Evolutionary conservation across 1,140 invertebrate genomes (phyloP).

Genomic region (Drosophila parabipectinata): DNA sequence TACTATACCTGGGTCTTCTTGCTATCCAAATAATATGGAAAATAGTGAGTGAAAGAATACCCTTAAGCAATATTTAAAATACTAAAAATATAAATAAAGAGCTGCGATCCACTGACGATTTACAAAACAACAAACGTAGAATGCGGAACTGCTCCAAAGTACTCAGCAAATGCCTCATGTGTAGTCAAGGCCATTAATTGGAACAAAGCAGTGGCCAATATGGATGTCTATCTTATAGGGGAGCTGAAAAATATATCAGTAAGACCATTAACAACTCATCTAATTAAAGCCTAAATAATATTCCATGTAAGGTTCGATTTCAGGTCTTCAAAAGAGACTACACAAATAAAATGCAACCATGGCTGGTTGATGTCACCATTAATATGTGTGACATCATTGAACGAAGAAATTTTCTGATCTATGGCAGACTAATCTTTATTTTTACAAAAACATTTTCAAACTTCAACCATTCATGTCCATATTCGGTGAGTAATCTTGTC

Average conservation of each 20-base stretch:
- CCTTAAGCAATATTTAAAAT: not conserved
- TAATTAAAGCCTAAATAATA: not conserved
- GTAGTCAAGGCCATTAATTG: not conserved
- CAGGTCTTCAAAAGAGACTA: not conserved
- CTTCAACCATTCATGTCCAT: not conserved
- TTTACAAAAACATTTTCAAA: not conserved
- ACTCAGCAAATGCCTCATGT: not conserved
- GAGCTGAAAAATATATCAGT: not conserved
- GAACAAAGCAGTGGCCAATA: not conserved
- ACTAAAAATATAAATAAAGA: not conserved
- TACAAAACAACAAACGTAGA: not conserved
- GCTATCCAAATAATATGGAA: not conserved
- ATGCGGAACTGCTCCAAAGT: not conserved
- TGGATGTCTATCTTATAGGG: not conserved
- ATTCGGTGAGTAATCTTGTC: not conserved
- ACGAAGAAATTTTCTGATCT: not conserved
- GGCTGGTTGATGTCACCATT: not conserved
- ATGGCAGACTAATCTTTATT: not conserved
- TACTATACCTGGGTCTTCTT: not conserved
- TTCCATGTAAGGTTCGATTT: not conserved
- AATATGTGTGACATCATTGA: not conserved
- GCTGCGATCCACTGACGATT: not conserved
- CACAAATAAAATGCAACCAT: constrained; percentile 1
- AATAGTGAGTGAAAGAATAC: too few species aligned
- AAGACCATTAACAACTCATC: not conserved